Conservation (phyloP, 2,888 invertebrate genomes). For the Idaea straminata region DNA sequence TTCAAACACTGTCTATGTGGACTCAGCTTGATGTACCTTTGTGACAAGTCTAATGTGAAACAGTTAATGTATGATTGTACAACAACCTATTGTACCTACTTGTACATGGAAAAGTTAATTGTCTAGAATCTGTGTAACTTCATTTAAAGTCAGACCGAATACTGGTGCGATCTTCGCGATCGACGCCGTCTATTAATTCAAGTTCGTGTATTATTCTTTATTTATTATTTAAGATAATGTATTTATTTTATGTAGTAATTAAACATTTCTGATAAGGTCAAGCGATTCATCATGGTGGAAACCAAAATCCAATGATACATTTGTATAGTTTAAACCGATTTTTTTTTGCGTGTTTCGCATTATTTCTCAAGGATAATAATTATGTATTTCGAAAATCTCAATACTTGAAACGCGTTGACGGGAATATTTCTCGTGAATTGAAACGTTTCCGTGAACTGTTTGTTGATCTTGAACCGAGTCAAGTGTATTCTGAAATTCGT, state of each 20-base stretch:
- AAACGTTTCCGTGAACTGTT: not conserved
- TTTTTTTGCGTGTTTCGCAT: too few species aligned
- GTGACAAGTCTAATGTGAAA: not conserved
- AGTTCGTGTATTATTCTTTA: too few species aligned
- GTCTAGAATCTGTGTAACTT: not conserved
- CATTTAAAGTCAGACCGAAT: too few species aligned
- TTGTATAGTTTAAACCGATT: too few species aligned
- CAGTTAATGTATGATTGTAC: not conserved
- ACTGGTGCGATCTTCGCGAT: too few species aligned
- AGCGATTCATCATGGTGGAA: too few species aligned
- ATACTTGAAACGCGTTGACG: not conserved
- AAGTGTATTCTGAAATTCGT: not conserved
- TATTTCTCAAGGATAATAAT: too few species aligned
- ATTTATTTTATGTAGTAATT: too few species aligned
- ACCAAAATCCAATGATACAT: too few species aligned
- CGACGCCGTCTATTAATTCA: too few species aligned
- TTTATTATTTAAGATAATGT: too few species aligned
- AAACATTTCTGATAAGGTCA: too few species aligned
- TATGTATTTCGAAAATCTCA: not conserved
- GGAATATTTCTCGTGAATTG: not conserved
- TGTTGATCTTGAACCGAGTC: not conserved
- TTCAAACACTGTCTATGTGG: constrained; percentile 4
- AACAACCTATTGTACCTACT: not conserved
- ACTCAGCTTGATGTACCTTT: not conserved
- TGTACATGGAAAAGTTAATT: not conserved